Conservation (phyloP, 1,140 invertebrate species). For the Drosophila guanche region DNA sequence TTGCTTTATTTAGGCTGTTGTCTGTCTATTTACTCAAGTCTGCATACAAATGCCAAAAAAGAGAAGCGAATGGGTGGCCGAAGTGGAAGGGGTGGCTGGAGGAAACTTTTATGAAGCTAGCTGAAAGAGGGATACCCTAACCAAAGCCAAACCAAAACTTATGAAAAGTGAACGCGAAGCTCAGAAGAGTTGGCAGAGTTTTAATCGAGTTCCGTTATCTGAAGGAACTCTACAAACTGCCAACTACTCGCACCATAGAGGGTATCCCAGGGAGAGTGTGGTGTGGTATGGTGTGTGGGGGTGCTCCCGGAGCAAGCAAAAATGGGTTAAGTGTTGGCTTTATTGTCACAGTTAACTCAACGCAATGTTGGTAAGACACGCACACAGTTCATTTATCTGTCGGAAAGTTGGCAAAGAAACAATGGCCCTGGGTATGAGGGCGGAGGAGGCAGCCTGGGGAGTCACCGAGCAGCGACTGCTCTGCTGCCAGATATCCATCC, state of each 20-base stretch:
- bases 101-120: background rate
- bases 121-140: slow-evolving; percentile 6
- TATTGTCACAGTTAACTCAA: slow-evolving; percentile 53
- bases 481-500: background rate
- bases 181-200: slow-evolving; percentile 12
- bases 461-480: background rate
- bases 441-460: too few species aligned
- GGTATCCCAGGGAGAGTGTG: too few species aligned
- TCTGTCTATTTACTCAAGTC: slow-evolving; percentile 67
- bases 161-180: background rate
- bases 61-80: slow-evolving; percentile 14
- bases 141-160: background rate
- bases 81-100: slow-evolving; percentile 4
- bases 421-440: background rate
- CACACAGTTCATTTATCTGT: slow-evolving; percentile 54
- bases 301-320: background rate
- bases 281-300: background rate
- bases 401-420: slow-evolving; percentile 29
- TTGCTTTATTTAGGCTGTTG: slow-evolving; percentile 70
- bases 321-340: slow-evolving; percentile 43
- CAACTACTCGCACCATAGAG: background rate
- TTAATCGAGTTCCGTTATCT: slow-evolving; percentile 25
- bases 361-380: slow-evolving; percentile 18
- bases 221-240: slow-evolving; percentile 1
- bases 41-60: slow-evolving; percentile 58